Conservation (phyloP, 1,140 invertebrate species). For the Eubasilissa regina region DNA sequence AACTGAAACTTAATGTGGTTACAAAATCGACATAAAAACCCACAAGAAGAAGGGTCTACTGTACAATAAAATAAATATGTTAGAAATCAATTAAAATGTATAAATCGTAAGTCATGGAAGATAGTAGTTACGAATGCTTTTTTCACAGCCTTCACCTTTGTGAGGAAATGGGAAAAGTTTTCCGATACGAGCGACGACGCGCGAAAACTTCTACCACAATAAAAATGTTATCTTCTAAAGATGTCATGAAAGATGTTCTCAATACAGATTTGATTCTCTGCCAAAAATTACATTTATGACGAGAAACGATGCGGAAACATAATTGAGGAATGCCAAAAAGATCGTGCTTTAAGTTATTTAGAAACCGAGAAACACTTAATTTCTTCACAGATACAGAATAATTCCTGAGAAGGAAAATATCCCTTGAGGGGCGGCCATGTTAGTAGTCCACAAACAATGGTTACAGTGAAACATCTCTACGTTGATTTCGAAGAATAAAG, state of each 20-base stretch:
- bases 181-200: background rate
- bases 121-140: background rate
- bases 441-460: too few relatives aligned
- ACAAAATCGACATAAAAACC: background rate
- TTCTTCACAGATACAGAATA: too few relatives aligned
- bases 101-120: background rate
- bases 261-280: background rate
- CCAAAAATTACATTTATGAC: too few relatives aligned
- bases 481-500: too few relatives aligned
- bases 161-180: constrained; percentile 17
- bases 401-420: too few relatives aligned
- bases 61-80: constrained; percentile 5
- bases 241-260: constrained; percentile 1
- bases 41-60: background rate
- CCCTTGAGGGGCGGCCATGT: too few relatives aligned
- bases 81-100: constrained; percentile 32
- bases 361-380: too few relatives aligned
- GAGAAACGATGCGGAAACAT: too few relatives aligned
- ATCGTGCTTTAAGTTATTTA: too few relatives aligned
- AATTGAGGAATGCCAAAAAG: too few relatives aligned
- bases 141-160: constrained; percentile 21
- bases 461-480: too few relatives aligned
- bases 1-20: background rate
- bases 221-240: constrained; percentile 16
- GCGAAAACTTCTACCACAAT: constrained; percentile 27